A percentile compares a stretch with the other conserved stretches of the same genome.
Evolutionary conservation across 2,797 vertebrate species (phyloP).

Genomic region (Bufotes viridis): DNA sequence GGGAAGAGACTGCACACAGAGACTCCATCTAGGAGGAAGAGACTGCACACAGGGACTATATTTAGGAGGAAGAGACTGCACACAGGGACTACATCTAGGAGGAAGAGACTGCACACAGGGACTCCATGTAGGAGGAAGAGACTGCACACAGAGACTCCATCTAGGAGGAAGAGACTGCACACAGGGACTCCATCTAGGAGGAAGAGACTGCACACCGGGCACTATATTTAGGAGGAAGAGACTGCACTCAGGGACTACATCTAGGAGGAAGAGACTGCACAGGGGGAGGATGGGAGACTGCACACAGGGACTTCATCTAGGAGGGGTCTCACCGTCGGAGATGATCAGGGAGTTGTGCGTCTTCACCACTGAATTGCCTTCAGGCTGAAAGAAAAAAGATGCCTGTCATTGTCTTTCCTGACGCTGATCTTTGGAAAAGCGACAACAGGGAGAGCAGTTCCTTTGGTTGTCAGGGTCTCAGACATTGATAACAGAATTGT

Average conservation of each 20-base stretch:
- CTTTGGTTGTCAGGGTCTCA: no score
- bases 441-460: no score
- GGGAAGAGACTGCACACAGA: not conserved
- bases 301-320: not conserved
- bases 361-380: constrained; percentile 25
- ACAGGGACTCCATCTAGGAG: not conserved
- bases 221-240: not conserved
- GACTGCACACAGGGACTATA: not conserved
- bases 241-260: not conserved
- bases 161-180: not conserved
- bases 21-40: not conserved
- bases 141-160: not conserved
- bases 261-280: not conserved
- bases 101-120: not conserved
- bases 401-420: no score
- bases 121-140: not conserved
- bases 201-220: not conserved
- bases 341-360: constrained; percentile 37
- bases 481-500: no score
- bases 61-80: not conserved
- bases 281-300: not conserved
- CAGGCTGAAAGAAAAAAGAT: constrained; percentile 18
- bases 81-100: not conserved
- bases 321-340: not conserved
- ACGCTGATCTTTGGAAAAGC: no score